A percentile compares a stretch with the other conserved stretches of the same genome.
These are phyloP conservation scores for Camponotus fellah DNA, from an alignment of 2,888 invertebrate species.

Conservation along the genomic window DNA sequence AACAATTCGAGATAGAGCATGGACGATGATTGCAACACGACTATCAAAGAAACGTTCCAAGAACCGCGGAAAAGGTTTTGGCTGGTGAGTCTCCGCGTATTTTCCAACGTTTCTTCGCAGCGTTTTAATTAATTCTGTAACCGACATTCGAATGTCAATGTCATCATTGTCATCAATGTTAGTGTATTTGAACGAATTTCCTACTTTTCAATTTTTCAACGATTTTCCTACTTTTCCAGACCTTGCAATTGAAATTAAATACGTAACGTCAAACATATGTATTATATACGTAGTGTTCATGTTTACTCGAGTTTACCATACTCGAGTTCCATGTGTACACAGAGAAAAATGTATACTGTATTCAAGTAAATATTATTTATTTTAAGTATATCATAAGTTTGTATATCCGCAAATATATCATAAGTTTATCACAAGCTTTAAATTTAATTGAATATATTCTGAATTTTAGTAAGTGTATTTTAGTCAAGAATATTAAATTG, in stretches of 20 bases:
- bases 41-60: slow-evolving; percentile 80
- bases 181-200: not conserved
- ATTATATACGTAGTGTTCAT: not conserved
- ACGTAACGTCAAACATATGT: not conserved
- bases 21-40: slow-evolving; percentile 76
- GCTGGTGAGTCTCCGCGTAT: slow-evolving; percentile 76
- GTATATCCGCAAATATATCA: too few relatives aligned
- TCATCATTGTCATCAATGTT: slow-evolving; percentile 33
- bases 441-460: too few relatives aligned
- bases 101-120: not conserved
- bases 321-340: not conserved
- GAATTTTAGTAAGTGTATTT: too few relatives aligned
- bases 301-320: not conserved
- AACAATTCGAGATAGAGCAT: slow-evolving; percentile 36
- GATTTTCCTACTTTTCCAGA: not conserved
- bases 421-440: too few relatives aligned
- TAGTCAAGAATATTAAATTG: too few relatives aligned
- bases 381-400: too few relatives aligned
- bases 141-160: slow-evolving; percentile 41
- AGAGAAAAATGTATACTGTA: too few relatives aligned
- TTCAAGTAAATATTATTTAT: too few relatives aligned
- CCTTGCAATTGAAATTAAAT: not conserved
- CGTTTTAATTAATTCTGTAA: slow-evolving; percentile 9
- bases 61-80: slow-evolving; percentile 83
- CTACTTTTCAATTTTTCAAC: not conserved